Evolutionary conservation across 2,797 vertebrate species (phyloP).

Genomic region (Notolabrus celidotus): DNA sequence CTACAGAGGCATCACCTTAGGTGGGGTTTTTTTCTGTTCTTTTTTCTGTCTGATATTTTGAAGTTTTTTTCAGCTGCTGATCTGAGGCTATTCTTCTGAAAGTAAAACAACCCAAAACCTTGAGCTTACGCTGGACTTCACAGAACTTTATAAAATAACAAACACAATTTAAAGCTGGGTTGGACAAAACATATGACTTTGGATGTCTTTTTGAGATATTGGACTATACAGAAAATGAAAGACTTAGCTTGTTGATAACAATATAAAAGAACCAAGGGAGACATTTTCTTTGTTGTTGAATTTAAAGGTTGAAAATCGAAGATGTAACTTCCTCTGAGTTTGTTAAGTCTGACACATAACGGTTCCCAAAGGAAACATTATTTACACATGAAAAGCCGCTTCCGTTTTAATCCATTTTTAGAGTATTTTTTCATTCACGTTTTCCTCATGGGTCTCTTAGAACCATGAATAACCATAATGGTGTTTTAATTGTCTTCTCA

Average conservation of each 20-base stretch:
- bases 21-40: not conserved
- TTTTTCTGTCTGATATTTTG: not conserved
- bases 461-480: constrained; percentile 26
- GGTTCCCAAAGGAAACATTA: not conserved
- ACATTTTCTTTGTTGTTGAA: too few species aligned
- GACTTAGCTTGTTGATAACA: not conserved
- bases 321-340: too few species aligned
- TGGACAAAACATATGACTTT: not conserved
- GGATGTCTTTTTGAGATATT: not conserved
- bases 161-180: not conserved
- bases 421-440: not conserved
- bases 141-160: not conserved
- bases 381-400: constrained; percentile 6
- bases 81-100: not conserved
- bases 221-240: not conserved
- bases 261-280: not conserved
- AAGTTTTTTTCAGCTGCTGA: constrained; percentile 1
- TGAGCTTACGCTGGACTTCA: not conserved
- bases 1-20: not conserved
- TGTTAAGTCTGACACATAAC: not conserved
- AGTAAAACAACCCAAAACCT: not conserved
- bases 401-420: constrained; percentile 1
- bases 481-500: constrained; percentile 41
- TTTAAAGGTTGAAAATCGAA: too few species aligned
- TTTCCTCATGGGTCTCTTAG: constrained; percentile 23